Evolutionary conservation across 2,113 vertebrate species (phyloP), one percentile per base, ranked within the genome.

Genomic region (Pomatorhinus ruficollis): DNA sequence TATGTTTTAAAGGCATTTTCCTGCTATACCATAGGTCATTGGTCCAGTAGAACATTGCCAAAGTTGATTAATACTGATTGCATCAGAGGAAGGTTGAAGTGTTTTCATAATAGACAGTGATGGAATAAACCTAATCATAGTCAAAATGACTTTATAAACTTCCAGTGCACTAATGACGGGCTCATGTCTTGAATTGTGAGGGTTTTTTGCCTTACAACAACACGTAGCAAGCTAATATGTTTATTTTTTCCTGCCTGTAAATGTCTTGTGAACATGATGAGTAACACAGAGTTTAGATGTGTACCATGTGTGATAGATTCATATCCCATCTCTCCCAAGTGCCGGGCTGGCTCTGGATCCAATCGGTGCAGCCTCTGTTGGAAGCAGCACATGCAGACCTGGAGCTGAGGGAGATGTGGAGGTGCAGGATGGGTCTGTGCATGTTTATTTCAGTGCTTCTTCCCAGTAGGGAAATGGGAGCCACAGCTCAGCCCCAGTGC

Each of bases 211-310:
- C 72, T 89, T 95, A 66, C 66, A 90, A 74, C 81, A 92, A 63
- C 69, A 76, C 15, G 42, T 52, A 87, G 56, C 68, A 78, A 92
- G 72, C 56, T 86, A 78, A 66, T 77, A 52, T 57, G 79, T 83
- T 83, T 65, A 56, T 23, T 85, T 91, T 74, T 83, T 88, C 81
- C 83, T 78, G 86, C 83, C 71, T 83, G 44, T 86, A 83, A 84
- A 77, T 92, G 66, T 71, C 80, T 84, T 87, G 91, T 83, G 87
- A 97, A 83, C 76, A 71, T 30, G 54, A 70, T 30, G 80, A 81
- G 85, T 70, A 80, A 47, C 68, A 74, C 68, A 6, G 27, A 72
- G 90, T 65, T 61, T 33, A 65, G 86, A 76, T 78, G 71, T 68
- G 47, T 61, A 57, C 89, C 83, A 90, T 42, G 85, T 94, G 95